Evolutionary conservation across 2,113 vertebrate genomes (phyloP).

Genomic region (Gymnobelideus leadbeateri): DNA sequence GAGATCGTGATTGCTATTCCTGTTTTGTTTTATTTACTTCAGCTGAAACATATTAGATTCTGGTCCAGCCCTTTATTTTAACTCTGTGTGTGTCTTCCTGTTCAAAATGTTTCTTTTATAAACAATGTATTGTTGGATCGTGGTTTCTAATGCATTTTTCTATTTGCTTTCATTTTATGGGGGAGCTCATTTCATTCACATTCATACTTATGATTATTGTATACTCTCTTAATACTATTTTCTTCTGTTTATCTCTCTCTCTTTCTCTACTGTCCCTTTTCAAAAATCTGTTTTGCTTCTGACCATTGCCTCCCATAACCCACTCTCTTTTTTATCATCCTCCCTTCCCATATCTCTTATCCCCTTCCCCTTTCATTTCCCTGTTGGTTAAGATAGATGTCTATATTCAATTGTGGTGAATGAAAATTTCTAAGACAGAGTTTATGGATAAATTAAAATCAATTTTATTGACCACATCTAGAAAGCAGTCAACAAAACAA

Average conservation of each 20-base stretch:
- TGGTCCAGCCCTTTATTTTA: not conserved
- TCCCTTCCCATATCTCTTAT: not conserved
- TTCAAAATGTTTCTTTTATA: not conserved
- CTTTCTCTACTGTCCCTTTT: not conserved
- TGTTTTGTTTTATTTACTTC: no score
- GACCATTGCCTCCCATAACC: not conserved
- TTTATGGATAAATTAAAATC: no score
- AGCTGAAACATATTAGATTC: not conserved
- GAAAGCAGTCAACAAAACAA: no score
- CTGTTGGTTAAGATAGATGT: not conserved
- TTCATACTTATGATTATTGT: not conserved
- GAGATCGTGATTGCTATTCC: not conserved
- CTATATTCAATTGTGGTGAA: not conserved
- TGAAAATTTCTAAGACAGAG: no score
- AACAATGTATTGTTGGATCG: not conserved
- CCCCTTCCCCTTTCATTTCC: not conserved
- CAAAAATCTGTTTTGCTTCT: not conserved
- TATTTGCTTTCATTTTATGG: not conserved
- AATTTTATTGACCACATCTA: no score
- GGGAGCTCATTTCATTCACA: not conserved
- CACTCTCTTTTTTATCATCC: not conserved
- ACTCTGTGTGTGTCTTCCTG: not conserved
- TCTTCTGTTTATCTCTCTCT: not conserved
- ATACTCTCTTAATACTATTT: not conserved
- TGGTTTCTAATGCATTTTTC: not conserved